Conservation (phyloP, 2,888 invertebrate species). For the Drosophila austrosaltans region DNA sequence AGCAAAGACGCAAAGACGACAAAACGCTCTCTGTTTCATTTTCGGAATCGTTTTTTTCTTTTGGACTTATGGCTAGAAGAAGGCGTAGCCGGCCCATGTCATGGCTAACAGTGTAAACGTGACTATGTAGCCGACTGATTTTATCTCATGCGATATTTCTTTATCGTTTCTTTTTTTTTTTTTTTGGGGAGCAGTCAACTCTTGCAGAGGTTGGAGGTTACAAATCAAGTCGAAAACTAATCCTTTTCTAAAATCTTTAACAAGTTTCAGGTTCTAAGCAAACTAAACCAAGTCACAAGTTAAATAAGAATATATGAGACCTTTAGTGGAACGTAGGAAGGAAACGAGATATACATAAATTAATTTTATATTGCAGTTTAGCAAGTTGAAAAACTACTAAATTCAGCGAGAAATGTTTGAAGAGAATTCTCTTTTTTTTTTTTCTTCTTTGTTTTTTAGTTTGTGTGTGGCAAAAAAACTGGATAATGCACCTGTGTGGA, state of each 20-base stretch:
- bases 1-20: background rate
- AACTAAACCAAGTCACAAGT: background rate
- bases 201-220: conserved; percentile 10
- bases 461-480: conserved; percentile 3
- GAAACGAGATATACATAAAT: conserved; percentile 34
- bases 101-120: conserved; percentile 56
- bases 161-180: background rate
- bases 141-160: conserved; percentile 25
- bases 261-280: conserved; percentile 43
- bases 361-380: conserved; percentile 3
- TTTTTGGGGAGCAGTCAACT: background rate
- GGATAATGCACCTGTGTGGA: background rate
- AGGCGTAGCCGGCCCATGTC: conserved; percentile 54
- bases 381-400: background rate
- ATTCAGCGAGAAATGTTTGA: background rate
- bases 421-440: background rate
- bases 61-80: conserved; percentile 5
- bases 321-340: conserved; percentile 20
- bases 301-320: conserved; percentile 11
- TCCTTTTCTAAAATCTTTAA: conserved; percentile 32
- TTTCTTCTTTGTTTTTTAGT: too few species aligned
- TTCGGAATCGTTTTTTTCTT: conserved; percentile 7
- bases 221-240: conserved; percentile 7
- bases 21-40: conserved; percentile 1
- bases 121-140: conserved; percentile 55